These are phyloP conservation scores for Thalassarche chlororhynchos DNA, from an alignment of 2,113 vertebrate species.

Conservation along the genomic window DNA sequence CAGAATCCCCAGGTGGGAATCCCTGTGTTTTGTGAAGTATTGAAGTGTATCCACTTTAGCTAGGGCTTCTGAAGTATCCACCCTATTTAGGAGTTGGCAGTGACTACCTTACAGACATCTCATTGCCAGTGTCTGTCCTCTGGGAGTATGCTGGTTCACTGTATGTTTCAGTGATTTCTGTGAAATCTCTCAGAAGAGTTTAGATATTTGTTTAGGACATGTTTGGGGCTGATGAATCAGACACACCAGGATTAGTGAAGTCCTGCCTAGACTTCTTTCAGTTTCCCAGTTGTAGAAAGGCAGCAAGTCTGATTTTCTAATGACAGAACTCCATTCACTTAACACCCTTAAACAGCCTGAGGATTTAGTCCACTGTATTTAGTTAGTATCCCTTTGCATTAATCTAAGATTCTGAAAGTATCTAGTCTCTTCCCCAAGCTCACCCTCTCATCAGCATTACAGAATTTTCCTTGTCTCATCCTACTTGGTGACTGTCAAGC, in stretches of 20 bases:
- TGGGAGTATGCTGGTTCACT: background rate
- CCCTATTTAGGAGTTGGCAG: background rate
- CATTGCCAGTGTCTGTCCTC: background rate
- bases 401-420: background rate
- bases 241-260: background rate
- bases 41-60: background rate
- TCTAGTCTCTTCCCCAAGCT: background rate
- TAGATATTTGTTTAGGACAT: background rate
- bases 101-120: background rate
- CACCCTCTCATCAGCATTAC: background rate
- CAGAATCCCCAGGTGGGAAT: constrained; percentile 94
- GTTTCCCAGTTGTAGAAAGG: background rate
- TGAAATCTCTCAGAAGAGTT: background rate
- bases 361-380: background rate
- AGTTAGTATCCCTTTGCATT: background rate
- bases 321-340: background rate
- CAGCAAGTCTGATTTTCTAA: background rate
- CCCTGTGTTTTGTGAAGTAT: background rate
- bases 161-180: background rate
- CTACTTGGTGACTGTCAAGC: background rate
- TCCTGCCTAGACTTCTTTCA: background rate
- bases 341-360: background rate
- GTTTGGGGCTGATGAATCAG: background rate
- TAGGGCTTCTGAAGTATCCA: background rate
- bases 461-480: background rate